Evolutionary conservation across 64 coral and sea anemone species (phyloP), one percentile per base, ranked within the genome.

Genomic region (Montipora efflorescens): DNA sequence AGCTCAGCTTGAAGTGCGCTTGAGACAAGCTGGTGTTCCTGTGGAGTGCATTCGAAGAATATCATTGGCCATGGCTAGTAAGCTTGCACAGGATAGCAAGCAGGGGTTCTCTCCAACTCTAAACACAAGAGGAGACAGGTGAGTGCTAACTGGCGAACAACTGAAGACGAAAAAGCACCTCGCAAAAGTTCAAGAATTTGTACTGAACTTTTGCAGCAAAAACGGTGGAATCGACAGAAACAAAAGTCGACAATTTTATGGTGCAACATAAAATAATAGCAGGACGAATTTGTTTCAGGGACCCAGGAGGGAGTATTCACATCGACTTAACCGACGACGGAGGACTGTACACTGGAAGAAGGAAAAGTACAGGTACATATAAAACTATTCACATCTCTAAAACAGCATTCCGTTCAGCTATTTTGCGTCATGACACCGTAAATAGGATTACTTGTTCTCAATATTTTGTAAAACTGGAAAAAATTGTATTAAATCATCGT

Each of bases 221-320:
- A 57, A 11, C 53, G 11, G 36, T 36, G 1, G 36, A 36, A 36
- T 36, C 1, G 36, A 36, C 36, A 36, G 36, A 36, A 36, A 36
- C 36, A 36, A 36, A 36, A 36, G 36, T 36, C 36, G 1, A 36
- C 36, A 36, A 36, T 36, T 36, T 36, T 36, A n/a, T 67, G 62
- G 3, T 9, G 23, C 11, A 13, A 62, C 51, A 59, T 7, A 59
- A 23, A 15, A 4, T 28, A 4, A 16, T 11, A 36, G 1, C 36
- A 36, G 20, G 11, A 18, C 4, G 1, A 13, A 0, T 47, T 50
- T 9, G 3, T 23, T 81, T 82, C 47, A 86, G 66, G 82, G 82
- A 86, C 46, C 18, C 45, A 14, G 59, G 90, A 14, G 90, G 80
- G 12, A 91, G 90, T 82, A 46, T 91, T 91, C 90, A 83, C 19